Conservation (phyloP, 2,113 vertebrate species). For the Entomyzon cyanotis region DNA sequence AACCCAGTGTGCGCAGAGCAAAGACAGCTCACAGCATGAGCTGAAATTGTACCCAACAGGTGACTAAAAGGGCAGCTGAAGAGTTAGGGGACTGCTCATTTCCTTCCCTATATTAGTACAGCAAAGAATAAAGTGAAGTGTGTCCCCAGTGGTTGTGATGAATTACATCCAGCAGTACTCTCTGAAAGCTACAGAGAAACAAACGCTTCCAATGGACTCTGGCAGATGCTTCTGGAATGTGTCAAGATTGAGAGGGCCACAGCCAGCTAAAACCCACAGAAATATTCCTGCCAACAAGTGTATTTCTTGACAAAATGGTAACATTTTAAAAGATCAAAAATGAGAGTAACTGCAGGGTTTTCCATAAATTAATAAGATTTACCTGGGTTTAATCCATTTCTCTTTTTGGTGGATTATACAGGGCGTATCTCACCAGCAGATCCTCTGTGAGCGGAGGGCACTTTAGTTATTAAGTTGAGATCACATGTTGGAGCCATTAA, state of each 20-base stretch:
- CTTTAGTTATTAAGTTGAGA: slow-evolving; percentile 78
- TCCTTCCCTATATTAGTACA: background rate
- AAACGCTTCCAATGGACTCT: background rate
- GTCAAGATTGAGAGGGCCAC: background rate
- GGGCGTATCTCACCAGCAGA: slow-evolving; percentile 63
- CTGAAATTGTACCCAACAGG: slow-evolving; percentile 14
- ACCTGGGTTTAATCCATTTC: slow-evolving; percentile 44
- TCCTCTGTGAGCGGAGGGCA: slow-evolving; percentile 73
- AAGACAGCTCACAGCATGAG: background rate
- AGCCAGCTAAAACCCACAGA: background rate
- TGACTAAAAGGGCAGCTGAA: slow-evolving; percentile 7
- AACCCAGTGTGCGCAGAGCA: rapidly evolving
- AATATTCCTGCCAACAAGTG: background rate
- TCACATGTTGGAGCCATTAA: slow-evolving; percentile 78
- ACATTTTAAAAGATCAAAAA: slow-evolving; percentile 33
- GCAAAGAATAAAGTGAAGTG: background rate
- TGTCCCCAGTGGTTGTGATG: background rate
- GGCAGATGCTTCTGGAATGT: background rate
- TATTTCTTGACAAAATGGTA: background rate
- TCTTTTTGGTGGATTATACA: slow-evolving; percentile 60
- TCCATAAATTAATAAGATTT: slow-evolving; percentile 36
- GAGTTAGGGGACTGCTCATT: background rate
- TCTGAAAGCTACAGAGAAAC: background rate
- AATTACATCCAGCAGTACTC: background rate
- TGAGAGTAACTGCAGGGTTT: background rate